These are phyloP conservation scores for Monochamus saltuarius DNA, from an alignment of 1,140 invertebrate species.

Conservation along the genomic window DNA sequence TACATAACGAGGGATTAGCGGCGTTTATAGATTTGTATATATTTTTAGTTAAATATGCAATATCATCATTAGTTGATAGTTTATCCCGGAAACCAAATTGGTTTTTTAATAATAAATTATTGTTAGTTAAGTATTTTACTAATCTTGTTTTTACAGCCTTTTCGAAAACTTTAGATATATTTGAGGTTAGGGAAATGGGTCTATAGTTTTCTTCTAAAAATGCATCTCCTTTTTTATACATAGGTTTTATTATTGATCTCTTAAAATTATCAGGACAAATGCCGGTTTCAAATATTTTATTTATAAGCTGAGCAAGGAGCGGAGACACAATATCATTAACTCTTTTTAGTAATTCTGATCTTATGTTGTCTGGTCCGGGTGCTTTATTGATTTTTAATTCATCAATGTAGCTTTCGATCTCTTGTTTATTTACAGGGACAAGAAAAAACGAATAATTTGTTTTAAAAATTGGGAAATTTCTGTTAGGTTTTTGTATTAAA, in stretches of 20 bases:
- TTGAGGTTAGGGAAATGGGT: slow-evolving; percentile 26
- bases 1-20: slow-evolving; percentile 7
- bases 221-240: no score
- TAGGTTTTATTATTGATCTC: no score
- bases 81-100: no score
- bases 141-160: slow-evolving; percentile 20
- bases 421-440: not conserved
- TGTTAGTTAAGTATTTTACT: not conserved
- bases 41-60: no score
- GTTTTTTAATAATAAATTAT: no score
- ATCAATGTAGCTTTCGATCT: not conserved
- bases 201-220: slow-evolving; percentile 15
- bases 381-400: slow-evolving; percentile 16
- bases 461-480: no score
- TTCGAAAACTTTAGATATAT: slow-evolving; percentile 24
- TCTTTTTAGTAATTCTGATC: slow-evolving; percentile 15
- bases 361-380: no score
- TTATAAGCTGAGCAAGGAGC: slow-evolving; percentile 7
- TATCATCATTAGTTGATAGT: no score
- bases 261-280: no score
- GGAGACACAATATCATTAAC: slow-evolving; percentile 7
- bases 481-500: not conserved
- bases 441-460: not conserved
- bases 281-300: slow-evolving; percentile 17
- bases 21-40: no score